phyloP scores from a whole-genome alignment of 1,140 invertebrate genomes.

The Galleria mellonella region DNA sequence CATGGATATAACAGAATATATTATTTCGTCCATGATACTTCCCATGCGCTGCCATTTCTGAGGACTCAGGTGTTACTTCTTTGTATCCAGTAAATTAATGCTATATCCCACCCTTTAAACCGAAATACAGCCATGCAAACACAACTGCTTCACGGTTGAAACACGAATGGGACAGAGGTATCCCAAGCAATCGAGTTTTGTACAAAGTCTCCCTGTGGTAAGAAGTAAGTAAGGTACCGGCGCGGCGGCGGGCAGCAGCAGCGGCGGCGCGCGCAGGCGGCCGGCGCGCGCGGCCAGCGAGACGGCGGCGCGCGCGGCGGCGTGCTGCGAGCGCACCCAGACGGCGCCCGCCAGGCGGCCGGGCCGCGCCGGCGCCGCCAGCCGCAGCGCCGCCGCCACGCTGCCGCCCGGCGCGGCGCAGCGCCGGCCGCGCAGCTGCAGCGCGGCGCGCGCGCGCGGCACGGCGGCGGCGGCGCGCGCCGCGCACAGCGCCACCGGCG shows the following conservation, averaged over 20 bases:
- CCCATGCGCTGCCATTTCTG: too few relatives aligned
- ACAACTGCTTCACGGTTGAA: too few relatives aligned
- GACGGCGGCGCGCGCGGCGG: conserved; percentile 9
- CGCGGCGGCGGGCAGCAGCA: conserved; percentile 19
- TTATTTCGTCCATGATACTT: too few relatives aligned
- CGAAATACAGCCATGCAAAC: too few relatives aligned
- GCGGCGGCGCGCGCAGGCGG: conserved; percentile 18
- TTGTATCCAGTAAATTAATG: too few relatives aligned
- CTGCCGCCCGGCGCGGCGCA: conserved; percentile 29
- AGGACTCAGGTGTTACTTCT: too few relatives aligned
- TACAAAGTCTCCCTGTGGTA: too few relatives aligned
- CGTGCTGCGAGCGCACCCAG: conserved; percentile 17
- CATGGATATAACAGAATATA: too few relatives aligned
- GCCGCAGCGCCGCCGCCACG: conserved; percentile 29
- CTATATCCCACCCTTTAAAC: too few relatives aligned
- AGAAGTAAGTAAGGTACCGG: conserved; percentile 12
- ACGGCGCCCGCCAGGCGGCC: conserved; percentile 29
- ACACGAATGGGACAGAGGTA: too few relatives aligned
- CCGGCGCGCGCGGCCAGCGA: conserved; percentile 26
- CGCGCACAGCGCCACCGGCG: conserved; percentile 36
- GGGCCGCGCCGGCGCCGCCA: conserved; percentile 48
- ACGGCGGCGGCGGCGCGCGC: conserved; percentile 21
- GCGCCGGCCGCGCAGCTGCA: not conserved
- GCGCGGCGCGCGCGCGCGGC: conserved; percentile 15
- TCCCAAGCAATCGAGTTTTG: too few relatives aligned